Evolutionary conservation across 2,888 invertebrate species (phyloP), one percentile per base, ranked within the genome.

Genomic region (Agriopis marginaria): DNA sequence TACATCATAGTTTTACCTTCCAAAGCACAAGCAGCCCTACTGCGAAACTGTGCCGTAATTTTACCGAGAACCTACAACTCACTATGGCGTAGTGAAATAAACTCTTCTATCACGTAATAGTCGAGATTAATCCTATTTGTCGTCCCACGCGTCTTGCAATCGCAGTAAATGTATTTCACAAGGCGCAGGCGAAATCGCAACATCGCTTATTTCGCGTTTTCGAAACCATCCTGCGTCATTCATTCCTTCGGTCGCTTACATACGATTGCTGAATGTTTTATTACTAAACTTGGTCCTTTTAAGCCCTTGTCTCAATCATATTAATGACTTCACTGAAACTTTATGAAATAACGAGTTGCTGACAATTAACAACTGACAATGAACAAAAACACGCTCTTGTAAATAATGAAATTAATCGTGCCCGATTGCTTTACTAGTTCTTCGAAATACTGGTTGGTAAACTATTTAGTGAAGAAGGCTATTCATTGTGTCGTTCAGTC

Each of bases 181-280:
- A 93, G 88, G 58, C 44, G 17, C 69, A 64, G 56, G 69, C 69
- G 69, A 89, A 90, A 92, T 91, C 92, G 93, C 94, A 93, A 92
- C 91, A 87, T 91, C 87, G 91, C 88, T 91, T 91, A 93, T 91
- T 93, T 92, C 85, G 85, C 91, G 90, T 94, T 94, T 91, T 94
- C 93, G 94, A 93, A 93, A 94, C 86, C 86, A 85, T 88, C 88
- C 91, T 89, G 88, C 91, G 92, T 92, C 93, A 92, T 89, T 89
- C 87, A 85, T 89, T 89, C 88, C 88, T 85, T 87, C 83, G 80
- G 84, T 86, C 65, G 85, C 86, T 87, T 83, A 82, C 82, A 78
- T 82, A 78, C 78, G 75, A 75, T 69, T 69, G 69, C 69, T 69
- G 69, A 69, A 69, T 55, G 65, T 51, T 56, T 61, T 70, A 63